Percentiles rank a stretch among this genome's conserved stretches.
These are phyloP conservation scores for Mormyrus lacerda DNA, from an alignment of 2,113 vertebrate species.

Conservation along the genomic window DNA sequence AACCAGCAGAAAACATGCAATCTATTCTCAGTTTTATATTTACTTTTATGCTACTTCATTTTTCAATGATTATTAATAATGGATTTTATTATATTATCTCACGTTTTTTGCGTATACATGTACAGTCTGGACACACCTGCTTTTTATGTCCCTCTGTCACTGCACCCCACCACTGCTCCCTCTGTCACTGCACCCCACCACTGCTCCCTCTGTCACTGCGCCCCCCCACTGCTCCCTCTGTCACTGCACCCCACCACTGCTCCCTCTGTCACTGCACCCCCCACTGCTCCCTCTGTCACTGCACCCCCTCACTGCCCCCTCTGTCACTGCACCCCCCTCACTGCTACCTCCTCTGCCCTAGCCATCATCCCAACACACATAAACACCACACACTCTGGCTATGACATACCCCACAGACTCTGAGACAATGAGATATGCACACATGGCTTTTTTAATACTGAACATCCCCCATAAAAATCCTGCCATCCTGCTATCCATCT, in stretches of 20 bases:
- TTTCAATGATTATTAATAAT: neutral
- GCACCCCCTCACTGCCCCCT: too few relatives aligned
- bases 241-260: too few relatives aligned
- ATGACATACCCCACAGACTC: neutral
- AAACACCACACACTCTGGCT: neutral
- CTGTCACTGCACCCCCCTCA: too few relatives aligned
- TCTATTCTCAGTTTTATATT: neutral
- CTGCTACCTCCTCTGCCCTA: neutral
- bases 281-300: too few relatives aligned
- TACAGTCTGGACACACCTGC: neutral
- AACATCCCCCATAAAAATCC: neutral
- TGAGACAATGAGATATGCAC: neutral
- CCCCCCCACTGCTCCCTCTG: too few relatives aligned
- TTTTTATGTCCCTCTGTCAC: neutral
- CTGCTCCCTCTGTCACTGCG: too few relatives aligned
- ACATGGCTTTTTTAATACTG: neutral
- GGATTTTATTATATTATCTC: neutral
- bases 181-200: too few relatives aligned
- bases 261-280: too few relatives aligned
- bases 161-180: too few relatives aligned
- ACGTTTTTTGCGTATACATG: neutral
- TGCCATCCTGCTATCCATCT: too few relatives aligned
- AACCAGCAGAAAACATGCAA: neutral
- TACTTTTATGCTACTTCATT: neutral
- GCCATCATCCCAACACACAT: neutral